These are phyloP conservation scores for Macrosiphum euphorbiae DNA, from an alignment of 2,888 invertebrate species.

Conservation along the genomic window DNA sequence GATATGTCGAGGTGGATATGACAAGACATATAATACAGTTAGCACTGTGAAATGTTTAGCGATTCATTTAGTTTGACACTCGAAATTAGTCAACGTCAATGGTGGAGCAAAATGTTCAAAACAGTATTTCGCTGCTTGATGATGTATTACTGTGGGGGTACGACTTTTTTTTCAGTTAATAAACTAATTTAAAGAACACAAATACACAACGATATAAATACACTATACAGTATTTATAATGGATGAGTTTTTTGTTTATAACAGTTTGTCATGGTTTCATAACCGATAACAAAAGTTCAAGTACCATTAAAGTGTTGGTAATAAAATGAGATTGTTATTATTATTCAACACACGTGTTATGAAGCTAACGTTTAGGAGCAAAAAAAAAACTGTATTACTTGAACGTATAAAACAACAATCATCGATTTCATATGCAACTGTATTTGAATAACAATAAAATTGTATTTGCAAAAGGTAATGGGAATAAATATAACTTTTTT, in stretches of 20 bases:
- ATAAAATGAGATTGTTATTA: slow-evolving; percentile 55
- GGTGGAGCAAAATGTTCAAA: not conserved
- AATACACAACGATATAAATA: not conserved
- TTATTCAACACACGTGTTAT: slow-evolving; percentile 54
- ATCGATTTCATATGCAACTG: not conserved
- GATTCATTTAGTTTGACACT: slow-evolving; percentile 10
- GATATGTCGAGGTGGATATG: not conserved
- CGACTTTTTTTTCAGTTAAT: not conserved
- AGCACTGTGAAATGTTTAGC: not conserved
- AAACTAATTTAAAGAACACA: not conserved
- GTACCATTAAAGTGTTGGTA: not conserved
- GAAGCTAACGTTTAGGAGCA: not conserved
- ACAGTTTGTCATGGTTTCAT: not conserved
- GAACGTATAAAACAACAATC: slow-evolving; percentile 19
- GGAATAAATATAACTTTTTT: not conserved
- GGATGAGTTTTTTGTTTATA: not conserved
- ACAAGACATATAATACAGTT: slow-evolving; percentile 5
- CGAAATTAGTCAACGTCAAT: slow-evolving; percentile 5
- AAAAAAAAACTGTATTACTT: not conserved
- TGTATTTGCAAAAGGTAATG: slow-evolving; percentile 27
- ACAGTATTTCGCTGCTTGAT: not conserved
- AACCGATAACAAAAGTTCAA: not conserved
- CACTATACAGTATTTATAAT: not conserved
- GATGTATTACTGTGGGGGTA: not conserved
- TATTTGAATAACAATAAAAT: slow-evolving; percentile 34